Evolutionary conservation across 2,888 invertebrate genomes (phyloP).

Genomic region (Drosophila limbata): DNA sequence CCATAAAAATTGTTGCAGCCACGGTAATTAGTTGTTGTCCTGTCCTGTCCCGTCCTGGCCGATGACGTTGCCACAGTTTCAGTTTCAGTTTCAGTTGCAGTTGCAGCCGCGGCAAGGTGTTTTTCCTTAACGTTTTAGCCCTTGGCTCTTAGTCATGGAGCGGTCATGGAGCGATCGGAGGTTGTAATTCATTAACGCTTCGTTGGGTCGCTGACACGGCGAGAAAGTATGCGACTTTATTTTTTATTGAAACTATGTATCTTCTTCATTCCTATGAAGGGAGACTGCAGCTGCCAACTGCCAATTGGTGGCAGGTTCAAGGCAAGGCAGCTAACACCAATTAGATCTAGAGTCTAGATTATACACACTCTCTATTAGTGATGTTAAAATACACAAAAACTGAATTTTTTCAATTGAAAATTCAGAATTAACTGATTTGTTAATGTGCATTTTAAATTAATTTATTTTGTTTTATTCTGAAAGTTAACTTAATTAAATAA

Average conservation of each 20-base stretch:
- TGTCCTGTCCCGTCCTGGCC: constrained; percentile 80
- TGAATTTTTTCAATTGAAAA: too few species aligned
- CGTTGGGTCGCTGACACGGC: constrained; percentile 67
- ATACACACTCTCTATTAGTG: too few species aligned
- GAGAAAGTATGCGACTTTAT: constrained; percentile 73
- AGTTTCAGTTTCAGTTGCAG: constrained; percentile 24
- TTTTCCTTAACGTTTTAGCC: constrained; percentile 41
- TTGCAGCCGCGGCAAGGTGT: constrained; percentile 59
- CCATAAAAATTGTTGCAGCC: constrained; percentile 80
- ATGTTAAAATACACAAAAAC: too few species aligned
- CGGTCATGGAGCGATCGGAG: constrained; percentile 62
- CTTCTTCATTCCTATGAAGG: constrained; percentile 34
- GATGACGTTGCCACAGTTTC: constrained; percentile 45
- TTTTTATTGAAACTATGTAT: constrained; percentile 35
- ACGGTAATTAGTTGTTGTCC: constrained; percentile 82
- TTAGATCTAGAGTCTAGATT: constrained; percentile 27
- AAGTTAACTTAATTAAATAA: too few species aligned
- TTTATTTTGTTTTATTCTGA: too few species aligned
- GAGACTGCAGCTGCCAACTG: constrained; percentile 25
- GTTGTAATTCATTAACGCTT: constrained; percentile 81
- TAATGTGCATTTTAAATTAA: too few species aligned
- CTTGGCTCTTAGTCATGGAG: constrained; percentile 20
- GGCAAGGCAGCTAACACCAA: constrained; percentile 45
- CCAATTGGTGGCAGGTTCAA: constrained; percentile 56
- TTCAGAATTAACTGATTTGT: too few species aligned